phyloP scores from a whole-genome alignment of 2,888 invertebrate genomes.

The Acronicta alni region DNA sequence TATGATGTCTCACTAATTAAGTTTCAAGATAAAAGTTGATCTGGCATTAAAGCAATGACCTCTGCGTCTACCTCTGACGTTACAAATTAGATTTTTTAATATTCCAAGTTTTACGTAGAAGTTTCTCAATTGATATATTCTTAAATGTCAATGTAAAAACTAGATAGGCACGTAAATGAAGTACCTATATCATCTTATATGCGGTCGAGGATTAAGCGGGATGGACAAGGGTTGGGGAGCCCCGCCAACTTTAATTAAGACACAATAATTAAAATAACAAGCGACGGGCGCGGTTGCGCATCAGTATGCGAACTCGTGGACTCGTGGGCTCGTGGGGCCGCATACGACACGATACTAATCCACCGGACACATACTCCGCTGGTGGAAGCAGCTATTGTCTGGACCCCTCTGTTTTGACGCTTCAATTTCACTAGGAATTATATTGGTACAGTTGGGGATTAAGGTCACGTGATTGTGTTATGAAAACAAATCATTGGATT shows the following conservation, averaged over 20 bases:
- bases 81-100: slow-evolving; percentile 5
- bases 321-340: slow-evolving; percentile 74
- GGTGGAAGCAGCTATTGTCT: slow-evolving; percentile 31
- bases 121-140: no score
- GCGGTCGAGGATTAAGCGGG: slow-evolving; percentile 23
- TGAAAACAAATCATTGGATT: slow-evolving; percentile 43
- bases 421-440: slow-evolving; percentile 39
- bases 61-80: slow-evolving; percentile 10
- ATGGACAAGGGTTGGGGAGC: slow-evolving; percentile 36
- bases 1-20: slow-evolving; percentile 34
- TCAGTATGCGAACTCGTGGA: slow-evolving; percentile 74
- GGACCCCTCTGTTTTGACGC: slow-evolving; percentile 34
- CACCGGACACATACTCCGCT: slow-evolving; percentile 45
- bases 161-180: slow-evolving; percentile 14
- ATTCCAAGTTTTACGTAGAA: not conserved
- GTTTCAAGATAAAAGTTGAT: slow-evolving; percentile 22
- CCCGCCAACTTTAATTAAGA: slow-evolving; percentile 78
- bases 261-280: slow-evolving; percentile 85
- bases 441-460: slow-evolving; percentile 32
- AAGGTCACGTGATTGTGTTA: slow-evolving; percentile 51
- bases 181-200: slow-evolving; percentile 21
- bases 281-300: slow-evolving; percentile 70
- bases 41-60: slow-evolving; percentile 31
- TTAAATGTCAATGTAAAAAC: slow-evolving; percentile 5
- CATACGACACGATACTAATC: slow-evolving; percentile 75